Evolutionary conservation across 2,113 vertebrate genomes (phyloP), one percentile per base, ranked within the genome.

Genomic region (Echinops telfairi): DNA sequence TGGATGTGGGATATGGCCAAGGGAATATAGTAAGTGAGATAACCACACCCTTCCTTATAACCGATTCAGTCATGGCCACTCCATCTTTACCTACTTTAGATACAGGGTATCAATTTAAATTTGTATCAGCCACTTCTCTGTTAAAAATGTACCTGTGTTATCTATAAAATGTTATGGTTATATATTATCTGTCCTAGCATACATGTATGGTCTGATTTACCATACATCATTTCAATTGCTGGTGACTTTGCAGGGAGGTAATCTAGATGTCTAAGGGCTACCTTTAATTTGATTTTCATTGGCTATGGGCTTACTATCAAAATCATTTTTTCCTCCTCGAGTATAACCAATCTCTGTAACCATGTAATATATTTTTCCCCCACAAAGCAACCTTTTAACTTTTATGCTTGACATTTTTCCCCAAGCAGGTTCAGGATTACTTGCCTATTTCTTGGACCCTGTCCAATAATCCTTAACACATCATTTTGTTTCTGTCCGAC

Each of bases 291-390:
- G 77, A 89, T 91, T 95, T 96, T 95, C 89, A 53, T 53, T 53
- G 47, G 47, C 47, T 53, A 53, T 14, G 47, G 47, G 23, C 97
- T 80, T 62, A 43, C 97, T 77, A 66, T 93, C 94, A 97, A 92
- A 96, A 95, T 96, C 91, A 94, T 94, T 97, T 96, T 97, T 93
- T 90, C 92, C 9, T 96, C 97, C 93, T 94, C 89, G 33, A 97
- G 36, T 79, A 93, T 96, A 97, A 96, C 97, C 85, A 7, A 92
- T 77, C 8, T 96, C 91, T 92, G 94, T 81, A 78, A 71, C 88
- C 60, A 85, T 90, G 40, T 70, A 36, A 95, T 96, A 92, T 89
- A 75, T 71, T 7, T 53, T 53, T 53, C 95, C 95, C 12, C 90
- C 78, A 96, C 80, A 86, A 96, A 92, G 36, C 29, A 95, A 5